Percentiles rank a stretch among this genome's conserved stretches.
Conservation (phyloP, 2,888 invertebrate species). For the Epiblema foenella region DNA sequence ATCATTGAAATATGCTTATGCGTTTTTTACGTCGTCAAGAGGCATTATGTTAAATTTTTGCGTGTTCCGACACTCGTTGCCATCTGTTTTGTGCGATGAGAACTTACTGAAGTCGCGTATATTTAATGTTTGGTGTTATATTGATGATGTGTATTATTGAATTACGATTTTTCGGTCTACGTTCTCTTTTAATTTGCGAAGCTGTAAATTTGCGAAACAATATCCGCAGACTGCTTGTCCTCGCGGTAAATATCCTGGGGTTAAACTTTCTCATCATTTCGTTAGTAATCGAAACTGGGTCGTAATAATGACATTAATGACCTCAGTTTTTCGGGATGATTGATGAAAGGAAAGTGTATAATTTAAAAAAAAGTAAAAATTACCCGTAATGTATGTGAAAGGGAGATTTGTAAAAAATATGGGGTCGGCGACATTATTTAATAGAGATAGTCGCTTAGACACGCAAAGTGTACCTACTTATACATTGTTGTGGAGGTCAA, state of each 20-base stretch:
- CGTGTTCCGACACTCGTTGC: constrained; percentile 69
- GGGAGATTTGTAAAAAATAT: background rate
- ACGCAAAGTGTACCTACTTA: too few species aligned
- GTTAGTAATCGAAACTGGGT: constrained; percentile 37
- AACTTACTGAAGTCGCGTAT: constrained; percentile 61
- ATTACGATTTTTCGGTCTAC: constrained; percentile 45
- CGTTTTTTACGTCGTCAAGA: constrained; percentile 66
- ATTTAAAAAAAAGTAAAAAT: constrained; percentile 18
- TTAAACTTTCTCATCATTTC: constrained; percentile 39
- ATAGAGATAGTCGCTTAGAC: too few species aligned
- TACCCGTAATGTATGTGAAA: constrained; percentile 1
- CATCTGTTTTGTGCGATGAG: constrained; percentile 63
- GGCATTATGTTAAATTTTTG: constrained; percentile 71
- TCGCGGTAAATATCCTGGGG: constrained; percentile 23
- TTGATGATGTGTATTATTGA: constrained; percentile 55
- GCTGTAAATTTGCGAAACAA: constrained; percentile 39
- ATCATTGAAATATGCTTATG: constrained; percentile 62
- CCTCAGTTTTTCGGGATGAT: constrained; percentile 33
- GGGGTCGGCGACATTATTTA: too few species aligned
- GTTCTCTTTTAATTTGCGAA: constrained; percentile 43
- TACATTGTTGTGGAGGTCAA: background rate
- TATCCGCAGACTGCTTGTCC: constrained; percentile 36
- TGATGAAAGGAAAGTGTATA: constrained; percentile 36
- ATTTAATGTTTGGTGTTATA: constrained; percentile 64
- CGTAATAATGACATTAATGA: constrained; percentile 31